Conservation (phyloP, 1,140 invertebrate genomes). For the Cydia splendana region DNA sequence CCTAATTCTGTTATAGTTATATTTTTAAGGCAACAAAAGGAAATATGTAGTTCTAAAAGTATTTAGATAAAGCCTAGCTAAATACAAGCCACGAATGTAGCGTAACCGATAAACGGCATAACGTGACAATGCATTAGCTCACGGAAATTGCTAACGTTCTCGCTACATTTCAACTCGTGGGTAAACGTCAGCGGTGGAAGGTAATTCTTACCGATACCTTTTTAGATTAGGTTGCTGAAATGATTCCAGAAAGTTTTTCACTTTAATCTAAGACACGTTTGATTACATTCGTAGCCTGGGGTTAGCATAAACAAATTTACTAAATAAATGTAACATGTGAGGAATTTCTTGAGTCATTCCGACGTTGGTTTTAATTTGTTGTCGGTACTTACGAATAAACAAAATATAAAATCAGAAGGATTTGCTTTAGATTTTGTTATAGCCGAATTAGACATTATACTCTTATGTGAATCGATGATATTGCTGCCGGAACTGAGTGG, state of each 20-base stretch:
- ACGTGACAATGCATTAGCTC: constrained; percentile 28
- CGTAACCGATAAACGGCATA: background rate
- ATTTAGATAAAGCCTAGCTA: background rate
- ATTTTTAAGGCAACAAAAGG: too few relatives aligned
- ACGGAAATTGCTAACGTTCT: constrained; percentile 29
- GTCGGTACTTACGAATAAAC: too few relatives aligned
- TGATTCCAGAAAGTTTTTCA: constrained; percentile 22
- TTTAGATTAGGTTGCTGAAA: constrained; percentile 24
- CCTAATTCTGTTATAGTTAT: too few relatives aligned
- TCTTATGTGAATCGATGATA: too few relatives aligned
- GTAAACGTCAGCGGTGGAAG: constrained; percentile 17
- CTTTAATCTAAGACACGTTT: constrained; percentile 11
- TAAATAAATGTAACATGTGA: background rate
- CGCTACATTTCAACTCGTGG: constrained; percentile 19
- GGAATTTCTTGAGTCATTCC: too few relatives aligned
- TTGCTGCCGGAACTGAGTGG: too few relatives aligned
- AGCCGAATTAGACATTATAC: too few relatives aligned
- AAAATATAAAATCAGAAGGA: too few relatives aligned
- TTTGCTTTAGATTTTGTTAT: too few relatives aligned
- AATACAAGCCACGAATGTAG: background rate
- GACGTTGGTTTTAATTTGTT: too few relatives aligned
- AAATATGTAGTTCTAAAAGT: too few relatives aligned
- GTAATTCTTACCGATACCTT: constrained; percentile 27
- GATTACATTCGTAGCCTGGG: background rate
- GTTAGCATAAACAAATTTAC: background rate